phyloP scores from a whole-genome alignment of 2,888 invertebrate genomes.

The Athetis lepigone region DNA sequence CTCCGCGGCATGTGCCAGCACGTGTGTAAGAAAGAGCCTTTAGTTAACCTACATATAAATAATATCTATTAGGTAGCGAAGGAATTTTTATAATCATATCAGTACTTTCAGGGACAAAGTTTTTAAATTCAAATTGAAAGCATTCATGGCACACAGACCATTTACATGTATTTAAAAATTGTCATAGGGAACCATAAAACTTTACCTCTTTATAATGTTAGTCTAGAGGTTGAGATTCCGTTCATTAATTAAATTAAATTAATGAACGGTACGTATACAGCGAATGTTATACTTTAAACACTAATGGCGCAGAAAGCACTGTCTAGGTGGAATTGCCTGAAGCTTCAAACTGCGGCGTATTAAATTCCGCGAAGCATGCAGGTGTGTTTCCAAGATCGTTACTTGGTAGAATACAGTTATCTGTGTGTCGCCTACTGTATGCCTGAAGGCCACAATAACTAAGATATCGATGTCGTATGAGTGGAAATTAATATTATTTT shows the following conservation, averaged over 20 bases:
- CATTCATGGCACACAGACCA: too few species aligned
- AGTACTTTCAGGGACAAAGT: too few species aligned
- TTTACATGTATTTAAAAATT: too few species aligned
- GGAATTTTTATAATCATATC: too few species aligned
- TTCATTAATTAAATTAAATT: conserved; percentile 16
- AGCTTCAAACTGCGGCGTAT: conserved; percentile 17
- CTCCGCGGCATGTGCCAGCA: too few species aligned
- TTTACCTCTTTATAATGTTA: too few species aligned
- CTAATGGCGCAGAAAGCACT: neutral
- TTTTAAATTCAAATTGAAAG: too few species aligned
- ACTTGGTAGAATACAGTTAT: conserved; percentile 18
- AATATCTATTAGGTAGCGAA: too few species aligned
- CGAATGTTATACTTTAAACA: neutral
- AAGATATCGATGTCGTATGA: neutral
- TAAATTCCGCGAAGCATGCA: conserved; percentile 26
- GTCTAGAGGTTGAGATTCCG: neutral
- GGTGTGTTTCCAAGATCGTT: conserved; percentile 33
- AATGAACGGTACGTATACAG: neutral
- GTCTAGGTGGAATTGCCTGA: conserved; percentile 21
- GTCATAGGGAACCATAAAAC: neutral
- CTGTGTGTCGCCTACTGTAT: conserved; percentile 13
- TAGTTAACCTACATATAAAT: too few species aligned
- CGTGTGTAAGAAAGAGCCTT: too few species aligned
- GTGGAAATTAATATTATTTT: neutral
- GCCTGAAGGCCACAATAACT: conserved; percentile 11